These are phyloP conservation scores for Drosophila parvula DNA, from an alignment of 1,140 invertebrate genomes.

Conservation along the genomic window DNA sequence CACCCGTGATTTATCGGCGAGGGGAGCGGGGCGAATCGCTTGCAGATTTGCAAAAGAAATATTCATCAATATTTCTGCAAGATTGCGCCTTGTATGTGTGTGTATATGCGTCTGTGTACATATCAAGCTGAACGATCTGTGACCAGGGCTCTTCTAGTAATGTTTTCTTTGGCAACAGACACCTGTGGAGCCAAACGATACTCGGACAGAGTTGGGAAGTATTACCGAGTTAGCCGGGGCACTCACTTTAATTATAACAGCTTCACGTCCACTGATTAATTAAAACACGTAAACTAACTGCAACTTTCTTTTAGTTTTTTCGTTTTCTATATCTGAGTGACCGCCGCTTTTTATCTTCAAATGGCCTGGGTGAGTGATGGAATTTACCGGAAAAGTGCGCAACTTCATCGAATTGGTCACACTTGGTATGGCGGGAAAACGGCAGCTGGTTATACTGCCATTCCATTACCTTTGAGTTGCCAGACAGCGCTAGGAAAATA, in stretches of 20 bases:
- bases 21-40: background rate
- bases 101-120: constrained; percentile 6
- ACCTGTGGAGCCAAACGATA: background rate
- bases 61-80: constrained; percentile 35
- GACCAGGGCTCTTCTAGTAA: background rate
- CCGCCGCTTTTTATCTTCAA: background rate
- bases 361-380: background rate
- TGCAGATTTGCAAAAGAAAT: constrained; percentile 18
- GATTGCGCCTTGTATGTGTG: constrained; percentile 5
- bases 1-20: background rate
- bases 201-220: no score
- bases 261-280: constrained; percentile 30
- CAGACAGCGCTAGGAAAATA: background rate
- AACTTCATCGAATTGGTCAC: background rate
- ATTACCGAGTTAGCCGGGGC: background rate
- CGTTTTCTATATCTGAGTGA: constrained; percentile 17
- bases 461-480: background rate
- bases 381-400: background rate
- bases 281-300: constrained; percentile 49
- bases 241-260: constrained; percentile 45
- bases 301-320: constrained; percentile 48
- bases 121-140: constrained; percentile 30
- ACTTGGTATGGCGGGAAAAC: background rate
- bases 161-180: constrained; percentile 2
- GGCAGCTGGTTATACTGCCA: background rate